phyloP scores from a whole-genome alignment of 2,113 vertebrate species.

The Petroica traversi region DNA sequence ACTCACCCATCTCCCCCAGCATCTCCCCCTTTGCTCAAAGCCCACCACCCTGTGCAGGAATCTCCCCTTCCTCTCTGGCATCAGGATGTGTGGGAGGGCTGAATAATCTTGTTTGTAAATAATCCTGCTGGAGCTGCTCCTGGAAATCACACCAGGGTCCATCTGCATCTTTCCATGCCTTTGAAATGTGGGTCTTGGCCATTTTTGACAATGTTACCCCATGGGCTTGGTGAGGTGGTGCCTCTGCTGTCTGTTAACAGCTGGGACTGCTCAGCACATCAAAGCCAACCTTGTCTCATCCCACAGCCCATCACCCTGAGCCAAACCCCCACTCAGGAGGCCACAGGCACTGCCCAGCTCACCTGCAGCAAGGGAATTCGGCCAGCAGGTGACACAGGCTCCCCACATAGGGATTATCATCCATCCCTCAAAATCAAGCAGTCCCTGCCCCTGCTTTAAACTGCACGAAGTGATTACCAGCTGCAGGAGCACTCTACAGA shows the following conservation, averaged over 20 bases:
- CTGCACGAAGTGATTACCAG: background rate
- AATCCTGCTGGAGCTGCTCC: background rate
- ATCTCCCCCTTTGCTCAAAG: background rate
- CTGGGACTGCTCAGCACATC: background rate
- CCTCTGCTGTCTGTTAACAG: background rate
- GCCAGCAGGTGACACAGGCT: slow-evolving; percentile 34
- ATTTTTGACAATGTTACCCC: background rate
- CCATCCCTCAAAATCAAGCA: background rate
- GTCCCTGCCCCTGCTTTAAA: background rate
- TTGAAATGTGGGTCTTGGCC: background rate
- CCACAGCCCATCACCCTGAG: background rate
- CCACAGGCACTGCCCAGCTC: background rate
- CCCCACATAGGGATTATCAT: background rate
- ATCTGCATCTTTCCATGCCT: background rate
- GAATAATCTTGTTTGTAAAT: background rate
- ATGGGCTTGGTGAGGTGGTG: no score
- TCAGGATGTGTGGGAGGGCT: accelerated
- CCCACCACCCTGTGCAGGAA: accelerated
- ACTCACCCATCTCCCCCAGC: accelerated
- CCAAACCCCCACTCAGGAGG: background rate
- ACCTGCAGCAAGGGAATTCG: background rate
- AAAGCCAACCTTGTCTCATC: background rate
- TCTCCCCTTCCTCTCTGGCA: background rate
- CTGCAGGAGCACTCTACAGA: background rate
- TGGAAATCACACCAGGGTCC: background rate